Percentiles rank a stretch among this genome's conserved stretches.
Conservation (phyloP, 2,888 invertebrate genomes). For the Antitype chi region DNA sequence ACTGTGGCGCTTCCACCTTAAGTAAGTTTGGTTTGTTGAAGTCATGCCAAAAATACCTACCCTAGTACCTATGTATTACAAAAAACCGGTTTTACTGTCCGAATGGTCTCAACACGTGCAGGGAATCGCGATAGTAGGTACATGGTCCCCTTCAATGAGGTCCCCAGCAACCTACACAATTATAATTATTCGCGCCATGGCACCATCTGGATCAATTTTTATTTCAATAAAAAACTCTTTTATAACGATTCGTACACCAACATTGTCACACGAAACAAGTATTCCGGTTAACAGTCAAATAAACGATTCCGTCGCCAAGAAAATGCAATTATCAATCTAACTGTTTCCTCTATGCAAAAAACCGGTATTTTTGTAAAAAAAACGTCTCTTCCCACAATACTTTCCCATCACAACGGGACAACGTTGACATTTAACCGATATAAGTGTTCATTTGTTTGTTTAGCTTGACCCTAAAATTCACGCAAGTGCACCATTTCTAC, state of each 20-base stretch:
- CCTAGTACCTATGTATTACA: neutral
- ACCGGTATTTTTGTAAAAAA: conserved; percentile 32
- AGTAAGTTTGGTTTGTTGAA: neutral
- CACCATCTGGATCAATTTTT: conserved; percentile 38
- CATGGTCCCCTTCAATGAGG: conserved; percentile 2
- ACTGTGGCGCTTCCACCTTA: neutral
- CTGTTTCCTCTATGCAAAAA: conserved; percentile 53
- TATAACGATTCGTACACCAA: conserved; percentile 23
- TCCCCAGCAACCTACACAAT: neutral
- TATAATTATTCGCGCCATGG: conserved; percentile 28
- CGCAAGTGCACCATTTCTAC: conserved; percentile 68
- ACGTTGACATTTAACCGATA: conserved; percentile 68
- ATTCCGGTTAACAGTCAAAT: conserved; percentile 45
- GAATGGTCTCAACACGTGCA: conserved; percentile 25
- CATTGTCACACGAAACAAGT: conserved; percentile 41
- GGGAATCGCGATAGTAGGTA: neutral
- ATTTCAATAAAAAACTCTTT: conserved; percentile 16
- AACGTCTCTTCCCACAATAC: conserved; percentile 40
- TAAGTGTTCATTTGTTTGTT: conserved; percentile 59
- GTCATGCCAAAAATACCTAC: neutral
- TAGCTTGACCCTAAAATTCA: conserved; percentile 71
- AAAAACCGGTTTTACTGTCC: neutral
- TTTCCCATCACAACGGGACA: conserved; percentile 31
- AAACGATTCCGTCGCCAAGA: conserved; percentile 49
- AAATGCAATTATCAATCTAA: conserved; percentile 57